These are phyloP conservation scores for Stichodactyla mertensii DNA, from an alignment of 64 coral and sea anemone species.

Conservation along the genomic window DNA sequence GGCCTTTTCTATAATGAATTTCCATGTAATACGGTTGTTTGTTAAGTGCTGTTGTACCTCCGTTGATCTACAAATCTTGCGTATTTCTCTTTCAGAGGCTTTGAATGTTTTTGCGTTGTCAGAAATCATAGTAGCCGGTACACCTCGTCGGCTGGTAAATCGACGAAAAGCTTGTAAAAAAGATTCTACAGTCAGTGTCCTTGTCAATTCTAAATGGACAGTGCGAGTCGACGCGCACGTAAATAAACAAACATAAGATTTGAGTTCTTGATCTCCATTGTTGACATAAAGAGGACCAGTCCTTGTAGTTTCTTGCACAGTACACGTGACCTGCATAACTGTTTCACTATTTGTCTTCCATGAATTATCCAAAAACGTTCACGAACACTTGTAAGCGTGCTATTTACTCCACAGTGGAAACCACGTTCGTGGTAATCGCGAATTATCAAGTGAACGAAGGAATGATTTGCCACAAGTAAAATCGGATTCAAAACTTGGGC, in stretches of 20 bases:
- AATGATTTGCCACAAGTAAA: constrained; percentile 29
- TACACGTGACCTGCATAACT: background rate
- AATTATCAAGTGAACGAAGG: constrained; percentile 35
- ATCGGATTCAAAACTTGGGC: constrained; percentile 34
- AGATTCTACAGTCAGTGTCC: background rate
- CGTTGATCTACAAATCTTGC: constrained; percentile 20
- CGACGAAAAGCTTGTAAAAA: background rate
- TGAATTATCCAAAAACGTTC: constrained; percentile 52
- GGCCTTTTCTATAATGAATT: constrained; percentile 48
- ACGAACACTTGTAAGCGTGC: constrained; percentile 40
- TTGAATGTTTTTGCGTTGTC: constrained; percentile 41
- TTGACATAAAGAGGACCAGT: constrained; percentile 2
- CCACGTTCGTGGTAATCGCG: constrained; percentile 36
- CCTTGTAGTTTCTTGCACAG: constrained; percentile 16
- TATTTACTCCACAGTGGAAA: constrained; percentile 33
- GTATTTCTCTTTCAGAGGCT: background rate
- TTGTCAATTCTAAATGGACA: constrained; percentile 11
- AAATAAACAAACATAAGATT: constrained; percentile 40
- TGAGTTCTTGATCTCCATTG: background rate
- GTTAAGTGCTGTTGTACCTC: constrained; percentile 34
- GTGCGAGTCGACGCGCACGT: constrained; percentile 1
- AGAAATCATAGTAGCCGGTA: background rate
- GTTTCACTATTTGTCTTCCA: constrained; percentile 30
- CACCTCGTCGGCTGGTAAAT: background rate
- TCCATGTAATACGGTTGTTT: constrained; percentile 25